phyloP scores from a whole-genome alignment of 2,797 vertebrate genomes.

The Spheniscus humboldti region DNA sequence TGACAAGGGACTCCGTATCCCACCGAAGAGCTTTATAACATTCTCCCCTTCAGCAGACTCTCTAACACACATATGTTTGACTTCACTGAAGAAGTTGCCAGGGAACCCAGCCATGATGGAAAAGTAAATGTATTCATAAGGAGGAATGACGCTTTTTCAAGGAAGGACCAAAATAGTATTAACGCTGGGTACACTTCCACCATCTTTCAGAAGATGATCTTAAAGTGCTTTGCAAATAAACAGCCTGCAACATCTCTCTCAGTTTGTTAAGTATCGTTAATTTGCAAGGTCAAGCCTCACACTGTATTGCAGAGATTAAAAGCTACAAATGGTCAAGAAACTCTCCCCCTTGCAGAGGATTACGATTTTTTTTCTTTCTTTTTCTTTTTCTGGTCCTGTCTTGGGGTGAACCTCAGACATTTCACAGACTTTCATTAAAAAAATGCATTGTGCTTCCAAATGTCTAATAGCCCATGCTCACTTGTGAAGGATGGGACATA shows the following conservation, averaged over 20 bases:
- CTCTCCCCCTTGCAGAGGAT: accelerated
- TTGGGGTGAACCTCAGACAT: neutral
- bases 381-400: neutral
- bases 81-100: neutral
- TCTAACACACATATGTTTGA: neutral
- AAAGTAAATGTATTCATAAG: neutral
- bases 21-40: neutral
- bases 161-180: neutral
- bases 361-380: neutral
- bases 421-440: neutral
- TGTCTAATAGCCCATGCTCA: neutral
- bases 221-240: neutral
- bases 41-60: neutral
- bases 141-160: neutral
- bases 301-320: neutral
- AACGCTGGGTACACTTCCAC: neutral
- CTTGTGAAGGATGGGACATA: neutral
- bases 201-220: neutral
- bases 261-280: neutral
- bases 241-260: neutral
- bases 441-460: neutral
- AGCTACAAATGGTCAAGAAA: neutral
- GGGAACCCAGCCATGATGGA: neutral
- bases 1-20: neutral
- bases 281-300: neutral